These are phyloP conservation scores for Cheirogaleus medius DNA, from an alignment of 2,113 vertebrate species.

Conservation along the genomic window DNA sequence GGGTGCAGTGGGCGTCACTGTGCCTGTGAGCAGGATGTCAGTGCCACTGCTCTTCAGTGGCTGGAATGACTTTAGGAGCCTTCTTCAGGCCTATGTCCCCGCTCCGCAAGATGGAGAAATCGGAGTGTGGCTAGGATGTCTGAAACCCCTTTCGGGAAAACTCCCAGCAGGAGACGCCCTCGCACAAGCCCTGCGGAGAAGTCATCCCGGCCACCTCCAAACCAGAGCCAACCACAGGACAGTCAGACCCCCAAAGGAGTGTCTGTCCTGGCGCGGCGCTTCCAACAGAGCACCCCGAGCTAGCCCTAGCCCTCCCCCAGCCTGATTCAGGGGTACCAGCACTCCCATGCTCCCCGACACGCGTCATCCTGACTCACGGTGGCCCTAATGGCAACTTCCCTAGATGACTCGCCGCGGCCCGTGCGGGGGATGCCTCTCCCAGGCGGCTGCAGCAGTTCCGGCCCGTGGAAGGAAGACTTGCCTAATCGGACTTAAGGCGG, in stretches of 20 bases:
- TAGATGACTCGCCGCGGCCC: rapidly evolving
- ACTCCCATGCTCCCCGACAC: background rate
- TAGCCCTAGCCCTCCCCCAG: background rate
- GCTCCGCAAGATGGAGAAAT: background rate
- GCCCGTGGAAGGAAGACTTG: background rate
- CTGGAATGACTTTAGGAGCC: background rate
- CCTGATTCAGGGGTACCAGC: background rate
- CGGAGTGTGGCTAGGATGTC: background rate
- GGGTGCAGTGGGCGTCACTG: background rate
- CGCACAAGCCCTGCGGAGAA: background rate
- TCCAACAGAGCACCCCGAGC: background rate
- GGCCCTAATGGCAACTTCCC: background rate
- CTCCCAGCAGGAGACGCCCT: background rate
- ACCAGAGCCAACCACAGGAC: too few species aligned
- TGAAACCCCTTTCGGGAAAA: background rate
- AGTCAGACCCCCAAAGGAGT: background rate
- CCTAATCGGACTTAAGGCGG: too few species aligned
- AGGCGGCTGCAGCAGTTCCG: background rate
- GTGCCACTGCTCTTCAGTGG: background rate
- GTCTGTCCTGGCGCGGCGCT: rapidly evolving
- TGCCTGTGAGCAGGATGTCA: too few species aligned
- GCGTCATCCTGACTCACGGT: rapidly evolving
- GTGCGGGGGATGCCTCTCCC: background rate
- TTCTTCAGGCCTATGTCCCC: background rate
- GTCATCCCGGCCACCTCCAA: background rate